Evolutionary conservation across 1,140 invertebrate species (phyloP), one percentile per base, ranked within the genome.

Genomic region (Lepidurus packardi): DNA sequence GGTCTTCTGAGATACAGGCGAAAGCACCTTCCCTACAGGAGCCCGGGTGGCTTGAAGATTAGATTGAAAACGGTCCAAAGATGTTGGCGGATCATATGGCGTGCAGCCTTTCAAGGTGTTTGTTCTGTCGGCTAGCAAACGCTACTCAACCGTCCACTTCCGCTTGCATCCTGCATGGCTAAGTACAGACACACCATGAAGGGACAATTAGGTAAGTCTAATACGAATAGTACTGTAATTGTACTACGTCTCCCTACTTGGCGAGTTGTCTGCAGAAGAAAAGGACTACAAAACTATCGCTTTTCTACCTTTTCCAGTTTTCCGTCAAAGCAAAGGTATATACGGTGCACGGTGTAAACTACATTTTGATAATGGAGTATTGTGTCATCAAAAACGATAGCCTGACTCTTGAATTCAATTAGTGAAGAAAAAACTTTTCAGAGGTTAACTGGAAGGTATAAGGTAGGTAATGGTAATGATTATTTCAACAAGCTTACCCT

Each of bases 61-160:
- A 65, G 53, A 65, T 65, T 65, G 53, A 21, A 16, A 65, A 1
- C 5, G 21, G 13, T n/a, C 16, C 16, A 9, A 21, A 65, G 3
- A 65, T 21, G 53, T 13, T n/a, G 53, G 53, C 53, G 53, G 53
- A 65, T 65, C 53, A 65, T 65, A 65, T n/a, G 53, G n/a, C 53
- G 21, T 21, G 53, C 16, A 65, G 53, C 53, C 53, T 65, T 65
- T 65, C 53, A 65, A 65, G 53, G 53, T 65, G 53, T 65, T 65
- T 65, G 53, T 65, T 65, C 53, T 11, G 53, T 21, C 53, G n/a
- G 9, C 1, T 65, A 16, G 53, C 21, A 21, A n/a, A 65, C 16
- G 53, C 21, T 65, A 21, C 16, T 21, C 53, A 13, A 65, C 5
- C 16, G 53, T 34, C 53, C 53, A 65, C 53, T 65, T 65, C 53